phyloP scores from a whole-genome alignment of 2,797 vertebrate genomes.

The Oreortyx pictus region DNA sequence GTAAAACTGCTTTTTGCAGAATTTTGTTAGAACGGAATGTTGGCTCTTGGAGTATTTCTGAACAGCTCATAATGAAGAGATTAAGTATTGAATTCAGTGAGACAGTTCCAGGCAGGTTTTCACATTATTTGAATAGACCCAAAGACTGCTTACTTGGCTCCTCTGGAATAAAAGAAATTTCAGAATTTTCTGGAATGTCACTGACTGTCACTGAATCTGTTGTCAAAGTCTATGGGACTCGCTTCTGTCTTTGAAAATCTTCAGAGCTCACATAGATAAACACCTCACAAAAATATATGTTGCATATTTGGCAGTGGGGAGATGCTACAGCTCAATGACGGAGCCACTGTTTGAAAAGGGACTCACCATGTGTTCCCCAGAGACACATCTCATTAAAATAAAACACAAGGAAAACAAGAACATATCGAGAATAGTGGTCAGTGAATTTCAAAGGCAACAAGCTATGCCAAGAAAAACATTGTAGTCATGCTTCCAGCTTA shows the following conservation, averaged over 20 bases:
- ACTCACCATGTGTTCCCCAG: not conserved
- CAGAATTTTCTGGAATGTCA: not conserved
- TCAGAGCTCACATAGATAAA: not conserved
- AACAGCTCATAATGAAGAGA: not conserved
- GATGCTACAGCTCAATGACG: not conserved
- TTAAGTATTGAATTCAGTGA: not conserved
- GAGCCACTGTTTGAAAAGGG: not conserved
- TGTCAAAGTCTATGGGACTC: not conserved
- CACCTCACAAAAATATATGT: conserved; percentile 5
- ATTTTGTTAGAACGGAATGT: not conserved
- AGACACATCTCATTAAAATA: not conserved
- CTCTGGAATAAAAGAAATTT: not conserved
- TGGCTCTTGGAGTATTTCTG: not conserved
- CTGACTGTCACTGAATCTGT: not conserved
- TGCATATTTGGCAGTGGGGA: not conserved
- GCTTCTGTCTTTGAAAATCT: not conserved
- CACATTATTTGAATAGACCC: not conserved
- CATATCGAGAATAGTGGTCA: not conserved
- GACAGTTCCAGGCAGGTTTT: not conserved
- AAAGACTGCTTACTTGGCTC: not conserved
- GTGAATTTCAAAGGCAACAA: conserved; percentile 16
- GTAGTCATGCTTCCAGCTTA: not conserved
- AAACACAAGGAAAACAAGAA: conserved; percentile 30
- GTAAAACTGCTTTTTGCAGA: conserved; percentile 8
- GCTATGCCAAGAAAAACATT: conserved; percentile 44